Evolutionary conservation across 2,113 vertebrate species (phyloP), one percentile per base, ranked within the genome.

Genomic region (Carollia perspicillata): DNA sequence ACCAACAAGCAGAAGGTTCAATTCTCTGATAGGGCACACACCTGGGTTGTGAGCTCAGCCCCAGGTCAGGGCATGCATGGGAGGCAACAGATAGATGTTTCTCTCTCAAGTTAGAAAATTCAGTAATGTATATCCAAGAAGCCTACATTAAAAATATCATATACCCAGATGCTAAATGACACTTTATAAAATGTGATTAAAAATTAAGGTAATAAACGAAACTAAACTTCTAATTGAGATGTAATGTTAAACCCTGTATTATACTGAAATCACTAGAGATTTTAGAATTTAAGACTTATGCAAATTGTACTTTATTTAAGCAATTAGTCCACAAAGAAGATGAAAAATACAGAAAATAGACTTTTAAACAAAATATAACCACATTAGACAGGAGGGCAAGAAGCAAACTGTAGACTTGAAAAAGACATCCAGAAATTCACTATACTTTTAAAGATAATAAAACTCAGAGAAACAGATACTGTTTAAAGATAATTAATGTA

Each of bases 351-450:
- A n/a, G 7, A 53, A 69, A 84, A 75, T 35, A 35, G 13, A 42
- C 40, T 90, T 86, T 80, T 86, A 86, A 84, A 90, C 44, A 35
- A 90, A 90, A 94, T 74, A 69, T 72, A 90, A 66, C 14, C 55
- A 71, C 20, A 92, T 60, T 33, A 77, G 23, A 23, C 17, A 53
- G 17, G 69, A 68, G 26, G 71, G 18, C 28, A 89, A 84, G 17
- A 89, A 58, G 6, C 23, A 89, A 58, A 89, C 17, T n/a, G 1
- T 35, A 53, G 26, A 79, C 58, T 89, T 84, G 47, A 95, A 47
- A 90, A 86, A 81, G 4, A 84, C 6, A 55, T 33, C 37, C 33
- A 74, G 35, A 37, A 55, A 84, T 53, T 72, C 44, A 47, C 44
- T 91, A 53, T 33, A 65, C 11, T 91, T 86, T 55, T 44, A 72